A percentile compares a stretch with the other conserved stretches of the same genome.
phyloP scores from a whole-genome alignment of 2,797 vertebrate genomes.

The Rhyacichthys aspro region DNA sequence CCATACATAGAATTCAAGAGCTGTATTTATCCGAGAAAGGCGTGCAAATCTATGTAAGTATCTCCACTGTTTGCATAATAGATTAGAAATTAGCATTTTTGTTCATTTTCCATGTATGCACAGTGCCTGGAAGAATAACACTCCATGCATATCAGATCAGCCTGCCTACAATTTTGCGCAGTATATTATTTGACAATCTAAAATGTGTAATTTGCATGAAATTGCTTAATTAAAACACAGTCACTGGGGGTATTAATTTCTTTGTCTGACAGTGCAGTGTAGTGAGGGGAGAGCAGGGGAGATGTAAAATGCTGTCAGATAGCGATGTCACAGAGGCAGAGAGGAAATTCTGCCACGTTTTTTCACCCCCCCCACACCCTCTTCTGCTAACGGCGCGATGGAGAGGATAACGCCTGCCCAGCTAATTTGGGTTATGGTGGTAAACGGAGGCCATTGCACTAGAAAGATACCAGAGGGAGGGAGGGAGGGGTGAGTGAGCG shows the following conservation, averaged over 20 bases:
- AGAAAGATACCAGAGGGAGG: conserved; percentile 71
- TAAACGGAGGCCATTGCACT: conserved; percentile 80
- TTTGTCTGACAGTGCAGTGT: conserved; percentile 99
- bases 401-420: conserved; percentile 91
- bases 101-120: conserved; percentile 99
- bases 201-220: conserved; percentile 99
- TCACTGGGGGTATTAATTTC: conserved; percentile 99
- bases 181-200: conserved; percentile 99
- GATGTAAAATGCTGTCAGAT: conserved; percentile 99
- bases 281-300: conserved; percentile 94
- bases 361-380: conserved; percentile 1
- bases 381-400: conserved; percentile 61
- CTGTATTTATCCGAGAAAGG: conserved; percentile 93
- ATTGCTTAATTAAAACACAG: conserved; percentile 99
- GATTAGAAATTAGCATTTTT: conserved; percentile 99
- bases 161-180: conserved; percentile 99
- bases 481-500: conserved; percentile 35
- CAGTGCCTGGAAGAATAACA: conserved; percentile 99
- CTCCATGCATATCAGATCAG: conserved; percentile 99
- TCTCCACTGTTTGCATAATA: conserved; percentile 99
- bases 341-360: conserved; percentile 74
- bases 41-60: conserved; percentile 99
- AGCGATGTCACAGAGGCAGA: conserved; percentile 95
- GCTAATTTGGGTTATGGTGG: conserved; percentile 93
- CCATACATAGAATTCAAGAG: conserved; percentile 96